These are phyloP conservation scores for Pampus argenteus DNA, from an alignment of 2,797 vertebrate species.

Conservation along the genomic window DNA sequence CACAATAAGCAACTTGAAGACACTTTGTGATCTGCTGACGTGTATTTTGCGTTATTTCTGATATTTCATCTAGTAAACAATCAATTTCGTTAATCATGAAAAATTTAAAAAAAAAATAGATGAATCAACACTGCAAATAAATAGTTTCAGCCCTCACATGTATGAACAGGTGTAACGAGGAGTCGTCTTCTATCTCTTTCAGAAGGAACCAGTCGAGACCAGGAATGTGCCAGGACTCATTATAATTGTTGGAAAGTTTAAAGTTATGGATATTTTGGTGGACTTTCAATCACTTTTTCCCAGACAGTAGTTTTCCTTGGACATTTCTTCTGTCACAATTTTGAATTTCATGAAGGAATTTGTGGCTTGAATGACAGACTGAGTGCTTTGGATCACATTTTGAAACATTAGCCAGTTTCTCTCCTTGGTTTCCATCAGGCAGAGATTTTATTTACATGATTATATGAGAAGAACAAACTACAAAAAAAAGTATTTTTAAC, in stretches of 20 bases:
- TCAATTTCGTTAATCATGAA: too few relatives aligned
- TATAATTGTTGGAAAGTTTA: conserved; percentile 14
- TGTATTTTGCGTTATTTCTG: neutral
- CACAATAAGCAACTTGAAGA: neutral
- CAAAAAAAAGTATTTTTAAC: too few relatives aligned
- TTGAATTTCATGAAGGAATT: conserved; percentile 24
- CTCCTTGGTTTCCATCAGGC: too few relatives aligned
- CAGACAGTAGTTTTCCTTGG: conserved; percentile 32
- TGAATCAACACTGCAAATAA: neutral
- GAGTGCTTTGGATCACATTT: conserved; percentile 3
- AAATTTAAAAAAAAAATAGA: neutral
- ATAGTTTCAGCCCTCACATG: neutral
- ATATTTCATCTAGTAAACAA: neutral
- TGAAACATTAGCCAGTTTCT: neutral
- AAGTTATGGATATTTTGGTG: neutral
- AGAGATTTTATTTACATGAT: too few relatives aligned
- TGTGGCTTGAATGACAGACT: conserved; percentile 17
- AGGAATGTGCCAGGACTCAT: neutral
- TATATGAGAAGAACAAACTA: conserved; percentile 9
- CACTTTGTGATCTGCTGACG: neutral
- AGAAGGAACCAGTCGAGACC: conserved; percentile 3
- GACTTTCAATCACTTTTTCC: conserved; percentile 10
- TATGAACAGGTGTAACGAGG: too few relatives aligned
- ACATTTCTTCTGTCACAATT: conserved; percentile 6
- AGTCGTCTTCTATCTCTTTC: conserved; percentile 10